Base-by-base conservation (phyloP, 1,140 invertebrate species). In the Linepithema humile region DNA sequence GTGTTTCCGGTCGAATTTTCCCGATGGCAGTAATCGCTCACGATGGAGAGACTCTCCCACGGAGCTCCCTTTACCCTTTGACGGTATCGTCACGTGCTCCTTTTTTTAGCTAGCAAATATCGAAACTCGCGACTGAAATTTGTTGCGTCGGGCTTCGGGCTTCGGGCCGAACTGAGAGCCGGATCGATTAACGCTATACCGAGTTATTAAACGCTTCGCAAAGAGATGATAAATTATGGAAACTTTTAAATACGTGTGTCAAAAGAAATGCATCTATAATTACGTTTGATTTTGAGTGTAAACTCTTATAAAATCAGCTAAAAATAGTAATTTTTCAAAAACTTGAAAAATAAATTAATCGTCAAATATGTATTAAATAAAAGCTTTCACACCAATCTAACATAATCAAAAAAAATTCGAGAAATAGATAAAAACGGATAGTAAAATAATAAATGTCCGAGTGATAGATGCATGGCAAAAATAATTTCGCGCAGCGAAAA, bases 1-100 rank as follows among this genome's bases (percentile, higher is more conserved):
- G 48, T 60, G 87, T 89, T 89, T 84, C 73, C 84, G 80, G 53
- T 86, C 80, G 82, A 88, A 89, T 88, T 89, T 89, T 88, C 60
- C 83, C 38, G 50, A 53, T 75, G 67, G 80, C 67, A 74, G 87
- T 83, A 88, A 88, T 88, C 84, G 78, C 23, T 85, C 57, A 57
- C 86, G 62, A 53, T 59, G 70, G 45, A 88, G 53, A 83, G 80
- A 78, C 53, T 74, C 64, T 55, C 12, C 64, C 38, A 48, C 74
- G 29, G 10, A 53, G 70, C 45, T 83, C 40, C 38, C 78, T 85
- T 62, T 86, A 75, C 67, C 60, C 53, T 88, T 85, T 86, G 72
- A 83, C 88, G 48, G 48, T 62, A 86, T 80, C 53, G 35, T 69
- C 78, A 38, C 73, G 55, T 23, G 55, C 17, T 73, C 23, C 38